phyloP scores from a whole-genome alignment of 2,888 invertebrate genomes.

The Dryadula phaetusa region DNA sequence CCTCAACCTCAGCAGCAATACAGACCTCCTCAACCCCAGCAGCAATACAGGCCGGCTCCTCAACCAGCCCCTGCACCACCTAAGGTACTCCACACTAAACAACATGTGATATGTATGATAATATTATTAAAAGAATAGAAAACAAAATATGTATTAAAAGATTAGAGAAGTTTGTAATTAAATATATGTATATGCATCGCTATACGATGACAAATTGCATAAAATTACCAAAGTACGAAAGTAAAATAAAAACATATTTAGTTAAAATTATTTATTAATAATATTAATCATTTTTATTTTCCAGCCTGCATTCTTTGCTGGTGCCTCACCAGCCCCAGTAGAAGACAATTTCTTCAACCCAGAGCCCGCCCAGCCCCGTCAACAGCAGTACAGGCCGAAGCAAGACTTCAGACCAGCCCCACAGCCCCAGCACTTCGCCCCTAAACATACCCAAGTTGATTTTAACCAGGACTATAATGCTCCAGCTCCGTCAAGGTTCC shows the following conservation, averaged over 20 bases:
- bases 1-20: constrained; percentile 53
- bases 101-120: no score
- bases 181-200: no score
- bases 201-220: no score
- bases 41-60: constrained; percentile 53
- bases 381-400: constrained; percentile 63
- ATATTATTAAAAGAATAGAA: no score
- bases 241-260: background rate
- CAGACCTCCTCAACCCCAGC: constrained; percentile 49
- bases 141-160: no score
- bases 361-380: constrained; percentile 64
- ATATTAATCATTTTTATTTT: constrained; percentile 22
- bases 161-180: no score
- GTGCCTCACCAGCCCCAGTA: constrained; percentile 67
- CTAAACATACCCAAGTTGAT: constrained; percentile 56
- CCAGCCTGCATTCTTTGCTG: constrained; percentile 77
- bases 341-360: constrained; percentile 66
- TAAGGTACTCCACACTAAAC: constrained; percentile 67
- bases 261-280: background rate
- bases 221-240: background rate
- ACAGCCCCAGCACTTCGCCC: constrained; percentile 57
- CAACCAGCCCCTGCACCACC: constrained; percentile 67
- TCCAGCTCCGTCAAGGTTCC: constrained; percentile 51
- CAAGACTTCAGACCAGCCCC: constrained; percentile 66
- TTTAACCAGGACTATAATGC: constrained; percentile 58